Base-by-base conservation (phyloP, 2,888 invertebrate species). In the Rhingia campestris region DNA sequence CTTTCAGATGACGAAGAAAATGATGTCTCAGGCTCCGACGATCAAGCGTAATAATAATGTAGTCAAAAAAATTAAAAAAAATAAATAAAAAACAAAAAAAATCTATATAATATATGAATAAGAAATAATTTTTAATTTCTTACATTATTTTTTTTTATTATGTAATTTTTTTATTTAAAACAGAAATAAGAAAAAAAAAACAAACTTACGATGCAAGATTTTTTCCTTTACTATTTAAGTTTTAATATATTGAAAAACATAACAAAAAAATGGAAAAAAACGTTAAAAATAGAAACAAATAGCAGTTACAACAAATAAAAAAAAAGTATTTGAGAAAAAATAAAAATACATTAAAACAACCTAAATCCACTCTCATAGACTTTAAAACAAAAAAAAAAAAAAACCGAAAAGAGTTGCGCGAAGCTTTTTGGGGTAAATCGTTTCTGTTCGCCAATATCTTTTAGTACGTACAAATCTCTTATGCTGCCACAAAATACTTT, bases 41-140 rank as follows among this genome's bases (percentile, higher is more conserved):
- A 91, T 88, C 89, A 90, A 88, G 91, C 90, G 91, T 91, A 90
- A 91, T 91, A 90, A 90, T 89, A 88, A 89, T 90, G 88, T 89
- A 91, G 91, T 91, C 91, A 91, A 63, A 64, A 75, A 33, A 43
- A 56, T 72, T 86, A 88, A 87, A 87, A 88, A 87, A 86, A 87
- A 88, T 86, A 87, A 86, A 86, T 86, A 86, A 87, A 86, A 85
- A 86, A 87, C 86, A 87, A 88, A 89, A 89, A 89, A 87, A 89
- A 88, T 89, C 89, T 70, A 87, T 86, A 87, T 89, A 89, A 88
- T 89, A 88, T 89, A 90, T 30, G 88, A 88, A 90, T 90, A 90
- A 91, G 91, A 90, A 90, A 91, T 90, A 90, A 89, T 90, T 90
- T 86, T 90, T 89, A 89, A 89, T 90, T 90, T 90, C 88, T 90